Evolutionary conservation across 2,888 invertebrate genomes (phyloP), one percentile per base, ranked within the genome.

Genomic region (Koerneria pararmatus): DNA sequence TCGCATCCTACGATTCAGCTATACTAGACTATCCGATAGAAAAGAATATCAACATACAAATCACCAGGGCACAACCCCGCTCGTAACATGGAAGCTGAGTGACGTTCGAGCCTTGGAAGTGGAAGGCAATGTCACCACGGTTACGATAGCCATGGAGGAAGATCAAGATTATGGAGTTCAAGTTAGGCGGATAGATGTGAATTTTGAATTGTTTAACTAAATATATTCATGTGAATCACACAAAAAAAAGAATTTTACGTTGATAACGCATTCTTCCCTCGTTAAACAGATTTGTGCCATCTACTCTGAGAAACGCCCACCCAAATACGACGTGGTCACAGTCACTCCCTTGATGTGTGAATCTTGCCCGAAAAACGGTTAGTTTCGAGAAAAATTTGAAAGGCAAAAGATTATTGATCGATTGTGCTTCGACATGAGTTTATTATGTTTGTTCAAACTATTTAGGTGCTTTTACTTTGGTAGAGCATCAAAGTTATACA

Each of bases 341-440:
- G 64, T 64, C 31, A 64, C 64, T 22, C 64, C 64, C 4, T 8
- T 64, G 24, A 64, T 64, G 56, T 64, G 64, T 56, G 4, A 46
- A 27, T 31, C 32, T 1, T 64, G 64, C 56, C 4, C 24, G 56
- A 64, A 64, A 24, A 15, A 56, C 1, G 56, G 37, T n/a, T n/a
- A n/a, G n/a, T n/a, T n/a, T n/a, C n/a, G n/a, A n/a, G n/a, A n/a
- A n/a, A n/a, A n/a, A n/a, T n/a, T n/a, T n/a, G n/a, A n/a, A n/a
- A n/a, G n/a, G n/a, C n/a, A n/a, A n/a, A n/a, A n/a, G n/a, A n/a
- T n/a, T n/a, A n/a, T n/a, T n/a, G n/a, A n/a, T n/a, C n/a, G n/a
- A n/a, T n/a, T n/a, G n/a, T n/a, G n/a, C n/a, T n/a, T n/a, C n/a
- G n/a, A n/a, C n/a, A n/a, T n/a, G n/a, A n/a, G n/a, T n/a, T n/a